Percentiles rank a stretch among this genome's conserved stretches.
Evolutionary conservation across 2,797 vertebrate species (phyloP).

Genomic region (Channallabes apus): DNA sequence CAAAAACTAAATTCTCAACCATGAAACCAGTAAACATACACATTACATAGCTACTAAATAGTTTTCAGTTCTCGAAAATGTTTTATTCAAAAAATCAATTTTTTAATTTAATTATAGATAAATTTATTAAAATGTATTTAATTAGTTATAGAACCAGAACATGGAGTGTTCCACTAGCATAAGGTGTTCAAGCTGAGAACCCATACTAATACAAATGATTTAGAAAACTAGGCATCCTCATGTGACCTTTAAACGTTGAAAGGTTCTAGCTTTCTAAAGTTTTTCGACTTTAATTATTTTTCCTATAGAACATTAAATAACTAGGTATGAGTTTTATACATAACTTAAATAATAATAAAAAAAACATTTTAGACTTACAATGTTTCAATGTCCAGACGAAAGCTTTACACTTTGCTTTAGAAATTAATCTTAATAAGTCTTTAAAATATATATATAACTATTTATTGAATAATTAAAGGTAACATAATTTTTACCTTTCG

Average conservation of each 20-base stretch:
- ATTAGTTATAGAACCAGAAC: not conserved
- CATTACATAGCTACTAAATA: not conserved
- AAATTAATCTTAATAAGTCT: not conserved
- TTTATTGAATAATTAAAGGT: not conserved
- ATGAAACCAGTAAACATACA: not conserved
- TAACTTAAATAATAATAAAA: too few species aligned
- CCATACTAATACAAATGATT: not conserved
- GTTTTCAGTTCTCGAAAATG: not conserved
- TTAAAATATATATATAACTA: too few species aligned
- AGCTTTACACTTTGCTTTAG: not conserved
- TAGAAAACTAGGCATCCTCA: too few species aligned
- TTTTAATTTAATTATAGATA: too few species aligned
- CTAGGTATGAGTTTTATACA: too few species aligned
- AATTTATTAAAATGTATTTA: too few species aligned
- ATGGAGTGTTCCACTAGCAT: not conserved
- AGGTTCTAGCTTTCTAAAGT: not conserved
- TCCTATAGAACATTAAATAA: not conserved
- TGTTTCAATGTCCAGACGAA: not conserved
- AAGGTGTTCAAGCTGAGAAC: not conserved
- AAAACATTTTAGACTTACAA: too few species aligned
- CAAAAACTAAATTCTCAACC: not conserved
- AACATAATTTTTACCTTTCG: not conserved
- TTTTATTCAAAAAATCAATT: not conserved
- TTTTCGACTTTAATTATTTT: not conserved
- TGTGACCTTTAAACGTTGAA: not conserved